Evolutionary conservation across 1,140 invertebrate genomes (phyloP).

Genomic region (Ectropis grisescens): DNA sequence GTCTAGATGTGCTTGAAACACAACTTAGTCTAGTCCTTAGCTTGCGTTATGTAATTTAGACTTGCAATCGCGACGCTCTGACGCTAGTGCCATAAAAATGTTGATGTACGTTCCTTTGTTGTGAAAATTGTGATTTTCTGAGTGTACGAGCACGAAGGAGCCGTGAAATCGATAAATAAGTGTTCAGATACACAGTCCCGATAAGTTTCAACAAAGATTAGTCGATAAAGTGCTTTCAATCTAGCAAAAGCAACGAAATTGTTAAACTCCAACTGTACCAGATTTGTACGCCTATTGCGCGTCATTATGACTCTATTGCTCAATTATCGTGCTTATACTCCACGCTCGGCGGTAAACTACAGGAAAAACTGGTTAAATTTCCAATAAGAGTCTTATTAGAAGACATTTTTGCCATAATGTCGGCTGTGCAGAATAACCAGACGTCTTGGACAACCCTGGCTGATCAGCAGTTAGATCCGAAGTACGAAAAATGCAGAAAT

Average conservation of each 20-base stretch:
- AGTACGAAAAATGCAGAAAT: slow-evolving; percentile 57
- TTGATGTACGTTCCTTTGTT: slow-evolving; percentile 54
- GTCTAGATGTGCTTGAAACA: slow-evolving; percentile 30
- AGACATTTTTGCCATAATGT: slow-evolving; percentile 25
- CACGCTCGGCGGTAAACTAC: slow-evolving; percentile 1
- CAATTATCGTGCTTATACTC: slow-evolving; percentile 3
- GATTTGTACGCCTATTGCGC: slow-evolving; percentile 2
- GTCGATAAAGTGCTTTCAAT: not conserved
- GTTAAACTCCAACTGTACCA: not conserved
- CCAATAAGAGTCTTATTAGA: slow-evolving; percentile 28
- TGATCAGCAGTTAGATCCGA: slow-evolving; percentile 30
- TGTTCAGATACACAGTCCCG: too few species aligned
- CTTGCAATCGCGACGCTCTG: slow-evolving; percentile 25
- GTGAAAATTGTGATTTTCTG: slow-evolving; percentile 23
- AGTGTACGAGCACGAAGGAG: too few species aligned
- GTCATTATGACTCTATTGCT: slow-evolving; percentile 11
- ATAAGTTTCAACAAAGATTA: slow-evolving; percentile 11
- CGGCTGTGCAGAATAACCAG: slow-evolving; percentile 26
- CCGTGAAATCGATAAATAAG: too few species aligned
- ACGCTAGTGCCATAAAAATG: slow-evolving; percentile 56
- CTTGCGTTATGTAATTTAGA: slow-evolving; percentile 21
- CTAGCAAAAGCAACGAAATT: not conserved
- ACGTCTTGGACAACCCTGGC: slow-evolving; percentile 29
- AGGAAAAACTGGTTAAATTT: slow-evolving; percentile 17
- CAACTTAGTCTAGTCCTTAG: slow-evolving; percentile 54